These are phyloP conservation scores for Clarias pachynema DNA, from an alignment of 2,797 vertebrate genomes.

Conservation along the genomic window DNA sequence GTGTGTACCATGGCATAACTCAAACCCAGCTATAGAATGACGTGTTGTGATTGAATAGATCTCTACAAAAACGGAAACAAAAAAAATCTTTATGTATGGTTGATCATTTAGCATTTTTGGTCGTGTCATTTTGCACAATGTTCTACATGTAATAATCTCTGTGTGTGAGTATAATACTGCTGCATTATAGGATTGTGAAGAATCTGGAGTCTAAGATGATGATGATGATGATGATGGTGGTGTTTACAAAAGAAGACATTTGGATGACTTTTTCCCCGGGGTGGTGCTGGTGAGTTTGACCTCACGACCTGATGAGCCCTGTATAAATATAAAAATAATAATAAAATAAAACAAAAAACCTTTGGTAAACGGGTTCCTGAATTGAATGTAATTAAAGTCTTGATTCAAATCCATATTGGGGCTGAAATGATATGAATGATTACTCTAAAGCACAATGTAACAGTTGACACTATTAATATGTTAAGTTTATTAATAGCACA, in stretches of 20 bases:
- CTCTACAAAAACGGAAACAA: background rate
- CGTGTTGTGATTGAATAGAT: background rate
- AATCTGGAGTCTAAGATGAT: background rate
- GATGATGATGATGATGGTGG: background rate
- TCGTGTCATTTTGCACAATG: background rate
- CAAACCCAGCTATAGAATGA: background rate
- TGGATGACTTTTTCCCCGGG: constrained; percentile 74
- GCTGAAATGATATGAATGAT: background rate
- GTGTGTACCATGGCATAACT: background rate
- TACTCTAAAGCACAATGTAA: background rate
- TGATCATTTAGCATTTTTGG: background rate
- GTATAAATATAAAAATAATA: background rate
- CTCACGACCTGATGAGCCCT: constrained; percentile 72
- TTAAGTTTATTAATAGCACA: no score
- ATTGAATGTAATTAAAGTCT: background rate
- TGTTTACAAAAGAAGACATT: constrained; percentile 75
- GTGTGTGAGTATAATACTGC: constrained; percentile 37
- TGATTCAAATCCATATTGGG: background rate
- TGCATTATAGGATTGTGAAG: background rate
- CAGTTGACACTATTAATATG: background rate
- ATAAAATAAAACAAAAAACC: background rate
- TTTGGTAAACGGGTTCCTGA: background rate
- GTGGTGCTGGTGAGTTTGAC: constrained; percentile 73
- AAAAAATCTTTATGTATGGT: background rate
- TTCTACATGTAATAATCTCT: constrained; percentile 25